Percentiles rank a stretch among this genome's conserved stretches.
Evolutionary conservation across 2,888 invertebrate species (phyloP).

Genomic region (Galerucella pusilla): DNA sequence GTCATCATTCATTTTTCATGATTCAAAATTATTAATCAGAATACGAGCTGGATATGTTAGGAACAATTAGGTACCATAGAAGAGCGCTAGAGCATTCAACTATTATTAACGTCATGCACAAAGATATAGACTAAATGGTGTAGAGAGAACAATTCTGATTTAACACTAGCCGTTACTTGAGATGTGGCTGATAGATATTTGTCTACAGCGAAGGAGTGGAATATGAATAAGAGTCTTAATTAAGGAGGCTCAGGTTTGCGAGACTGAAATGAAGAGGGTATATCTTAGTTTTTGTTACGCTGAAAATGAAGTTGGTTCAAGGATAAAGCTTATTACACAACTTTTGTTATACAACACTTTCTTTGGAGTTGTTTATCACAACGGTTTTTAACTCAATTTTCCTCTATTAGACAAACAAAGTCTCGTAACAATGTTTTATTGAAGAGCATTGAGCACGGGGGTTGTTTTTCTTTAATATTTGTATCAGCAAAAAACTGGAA

Average conservation of each 20-base stretch:
- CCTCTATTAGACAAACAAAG: no score
- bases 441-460: no score
- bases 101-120: no score
- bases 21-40: not conserved
- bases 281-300: not conserved
- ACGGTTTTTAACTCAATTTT: not conserved
- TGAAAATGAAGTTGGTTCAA: not conserved
- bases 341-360: not conserved
- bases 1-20: no score
- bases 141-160: not conserved
- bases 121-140: not conserved
- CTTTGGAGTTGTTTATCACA: not conserved
- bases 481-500: no score
- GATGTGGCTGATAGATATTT: not conserved
- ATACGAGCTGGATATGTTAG: not conserved
- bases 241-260: slow-evolving; percentile 1
- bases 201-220: not conserved
- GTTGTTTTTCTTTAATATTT: no score
- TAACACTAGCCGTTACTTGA: slow-evolving; percentile 4
- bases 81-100: not conserved
- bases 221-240: slow-evolving; percentile 1
- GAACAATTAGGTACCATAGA: not conserved
- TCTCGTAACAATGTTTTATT: no score
- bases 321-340: not conserved
- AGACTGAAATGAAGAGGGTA: not conserved